Percentiles rank a stretch among this genome's conserved stretches.
Conservation (phyloP, 2,113 vertebrate genomes). For the Myxocyprinus asiaticus region DNA sequence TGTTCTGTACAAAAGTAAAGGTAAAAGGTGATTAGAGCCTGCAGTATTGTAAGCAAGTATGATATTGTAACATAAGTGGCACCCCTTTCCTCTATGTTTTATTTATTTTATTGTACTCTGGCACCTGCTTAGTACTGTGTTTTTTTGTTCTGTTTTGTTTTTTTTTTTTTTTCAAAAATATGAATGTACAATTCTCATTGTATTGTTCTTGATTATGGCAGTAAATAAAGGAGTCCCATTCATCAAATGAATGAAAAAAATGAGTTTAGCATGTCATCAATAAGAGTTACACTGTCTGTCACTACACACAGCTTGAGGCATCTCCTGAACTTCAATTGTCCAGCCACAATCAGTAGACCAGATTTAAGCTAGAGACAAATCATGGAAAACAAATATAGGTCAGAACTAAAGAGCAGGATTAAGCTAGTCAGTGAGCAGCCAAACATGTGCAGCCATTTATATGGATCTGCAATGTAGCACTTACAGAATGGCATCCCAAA, state of each 20-base stretch:
- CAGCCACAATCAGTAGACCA: not conserved
- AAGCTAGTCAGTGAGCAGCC: slow-evolving; percentile 3
- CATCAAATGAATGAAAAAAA: not conserved
- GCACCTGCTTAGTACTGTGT: too few relatives aligned
- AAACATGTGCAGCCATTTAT: not conserved
- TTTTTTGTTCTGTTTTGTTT: too few relatives aligned
- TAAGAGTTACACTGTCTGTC: not conserved
- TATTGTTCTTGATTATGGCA: not conserved
- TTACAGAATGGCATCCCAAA: too few relatives aligned
- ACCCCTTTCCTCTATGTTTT: too few relatives aligned
- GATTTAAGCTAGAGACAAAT: not conserved
- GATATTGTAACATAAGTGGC: too few relatives aligned
- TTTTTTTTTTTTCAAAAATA: not conserved
- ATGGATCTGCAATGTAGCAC: too few relatives aligned
- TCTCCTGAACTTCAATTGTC: not conserved
- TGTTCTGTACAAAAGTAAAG: too few relatives aligned
- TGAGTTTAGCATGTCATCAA: not conserved
- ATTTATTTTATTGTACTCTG: too few relatives aligned
- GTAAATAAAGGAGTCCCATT: not conserved
- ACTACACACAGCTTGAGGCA: not conserved
- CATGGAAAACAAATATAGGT: slow-evolving; percentile 6
- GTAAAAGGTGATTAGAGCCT: too few relatives aligned
- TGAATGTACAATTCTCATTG: not conserved
- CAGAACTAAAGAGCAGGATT: slow-evolving; percentile 6
- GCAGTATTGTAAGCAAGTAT: too few relatives aligned